Evolutionary conservation across 1,140 invertebrate species (phyloP), one percentile per base, ranked within the genome.

Genomic region (Drosophila sucinea): DNA sequence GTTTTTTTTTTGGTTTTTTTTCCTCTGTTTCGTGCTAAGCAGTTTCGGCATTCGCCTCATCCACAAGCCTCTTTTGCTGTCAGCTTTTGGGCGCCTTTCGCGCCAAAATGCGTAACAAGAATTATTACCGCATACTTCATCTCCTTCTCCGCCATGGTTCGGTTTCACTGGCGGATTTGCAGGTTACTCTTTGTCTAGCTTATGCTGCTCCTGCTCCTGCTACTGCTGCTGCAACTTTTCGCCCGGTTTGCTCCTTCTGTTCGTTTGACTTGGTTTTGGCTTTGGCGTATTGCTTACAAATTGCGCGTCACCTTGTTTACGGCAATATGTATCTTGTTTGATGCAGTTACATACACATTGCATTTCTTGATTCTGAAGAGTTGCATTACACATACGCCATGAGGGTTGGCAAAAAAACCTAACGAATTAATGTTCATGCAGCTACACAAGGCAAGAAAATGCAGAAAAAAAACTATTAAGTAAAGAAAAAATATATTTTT

Each of bases 331-430:
- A 27, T 27, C 25, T 77, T 74, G 63, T 64, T 65, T 70, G 69
- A 57, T 77, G 81, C 56, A 70, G 75, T 69, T 84, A 54, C 62
- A 57, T 33, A 4, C 11, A 1, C 8, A 6, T 23, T 7, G 25
- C 23, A 27, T 51, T n/a, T 51, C 27, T 17, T 51, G 11, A 8
- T 51, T 47, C 17, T 11, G 35, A 38, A 17, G 0, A 7, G 23
- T 25, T 47, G 67, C 67, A 63, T 77, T 60, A 84, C 83, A 74
- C 83, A 83, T 83, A 89, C 83, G 84, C 83, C 76, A 62, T 64
- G 84, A 80, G 83, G 84, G 67, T 25, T 27, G 7, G 82, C 79
- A 68, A 51, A 47, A 60, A 70, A 64, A 67, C 63, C 60, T 55
- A 25, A 35, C 60, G 65, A 54, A 38, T 38, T 55, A 73, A 25